These are phyloP conservation scores for Pocillopora damicornis DNA, from an alignment of 64 coral and sea anemone species.

Conservation along the genomic window DNA sequence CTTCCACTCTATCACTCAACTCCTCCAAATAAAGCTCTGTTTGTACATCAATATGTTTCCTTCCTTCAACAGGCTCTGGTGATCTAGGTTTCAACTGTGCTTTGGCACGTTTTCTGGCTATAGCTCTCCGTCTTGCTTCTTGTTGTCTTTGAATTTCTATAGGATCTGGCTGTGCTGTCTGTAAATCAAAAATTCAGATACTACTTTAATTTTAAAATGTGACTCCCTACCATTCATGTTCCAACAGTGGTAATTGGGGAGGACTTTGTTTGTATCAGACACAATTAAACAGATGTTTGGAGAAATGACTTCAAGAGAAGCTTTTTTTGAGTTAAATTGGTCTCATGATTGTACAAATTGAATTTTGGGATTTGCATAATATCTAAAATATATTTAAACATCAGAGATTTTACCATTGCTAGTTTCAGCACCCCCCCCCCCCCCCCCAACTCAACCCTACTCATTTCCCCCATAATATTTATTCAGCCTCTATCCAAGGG, in stretches of 20 bases:
- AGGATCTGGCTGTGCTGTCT: conserved; percentile 96
- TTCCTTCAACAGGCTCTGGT: conserved; percentile 90
- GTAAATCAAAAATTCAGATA: background rate
- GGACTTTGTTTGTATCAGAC: too few relatives aligned
- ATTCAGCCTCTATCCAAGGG: too few relatives aligned
- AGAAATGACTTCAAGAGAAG: too few relatives aligned
- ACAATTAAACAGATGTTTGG: too few relatives aligned
- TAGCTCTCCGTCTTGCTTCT: conserved; percentile 88
- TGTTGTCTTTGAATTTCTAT: conserved; percentile 99
- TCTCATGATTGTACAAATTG: too few relatives aligned
- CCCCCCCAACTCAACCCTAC: too few relatives aligned
- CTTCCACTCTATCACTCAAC: conserved; percentile 92
- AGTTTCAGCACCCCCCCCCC: too few relatives aligned
- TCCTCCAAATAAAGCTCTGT: conserved; percentile 97
- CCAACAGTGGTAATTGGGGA: background rate
- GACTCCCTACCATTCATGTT: background rate
- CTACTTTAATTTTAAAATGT: background rate
- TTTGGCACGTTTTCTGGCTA: conserved; percentile 91
- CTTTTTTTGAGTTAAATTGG: too few relatives aligned
- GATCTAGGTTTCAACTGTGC: conserved; percentile 84
- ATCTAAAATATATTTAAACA: too few relatives aligned
- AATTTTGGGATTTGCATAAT: too few relatives aligned
- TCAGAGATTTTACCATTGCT: too few relatives aligned
- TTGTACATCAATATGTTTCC: conserved; percentile 98
- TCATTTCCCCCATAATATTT: too few relatives aligned